Base-by-base conservation (phyloP, 2,888 invertebrate genomes). In the Macaria notata region DNA sequence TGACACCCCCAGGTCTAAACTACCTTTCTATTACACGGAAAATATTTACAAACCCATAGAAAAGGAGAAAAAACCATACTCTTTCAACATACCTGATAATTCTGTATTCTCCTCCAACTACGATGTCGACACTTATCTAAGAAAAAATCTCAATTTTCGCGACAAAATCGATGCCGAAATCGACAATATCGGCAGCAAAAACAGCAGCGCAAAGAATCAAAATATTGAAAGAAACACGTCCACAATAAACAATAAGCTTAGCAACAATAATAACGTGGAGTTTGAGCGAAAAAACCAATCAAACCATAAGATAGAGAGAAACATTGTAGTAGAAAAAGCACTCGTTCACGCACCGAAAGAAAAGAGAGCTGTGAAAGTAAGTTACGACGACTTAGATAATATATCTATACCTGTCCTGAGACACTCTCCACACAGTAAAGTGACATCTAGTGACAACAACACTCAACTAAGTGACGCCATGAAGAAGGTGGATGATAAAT, bases 341-440 rank as follows among this genome's bases (percentile, higher is more conserved):
- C 33, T 77, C 54, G 54, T 82, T 2, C 81, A 81, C 55, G 73
- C 76, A 30, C 55, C 56, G 1, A 66, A 52, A 46, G 59, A 61
- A 42, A 33, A 33, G 9, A 36, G 6, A 4, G 6, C 4, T 5
- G 5, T 36, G 9, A 46, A 19, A 9, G 31, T 36, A 19, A 4
- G 29, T 56, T 9, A 56, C 33, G 47, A 36, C 7, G 55, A 58
- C 0, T 3, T 63, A 0, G 72, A 76, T 9, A 52, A 51, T 43
- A 78, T 94, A 39, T 94, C 94, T 0, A 93, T 94, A 74, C 94
- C 95, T 0, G 84, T 95, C 30, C 75, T 95, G 57, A 92, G 94
- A 61, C 94, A 93, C 72, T 91, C 92, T 0, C 84, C 86, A 0
- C 71, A 72, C 59, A 66, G 44, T 2, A 62, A 66, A 9, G 46